These are phyloP conservation scores for Eristalis tenax DNA, from an alignment of 2,888 invertebrate species.

Conservation along the genomic window DNA sequence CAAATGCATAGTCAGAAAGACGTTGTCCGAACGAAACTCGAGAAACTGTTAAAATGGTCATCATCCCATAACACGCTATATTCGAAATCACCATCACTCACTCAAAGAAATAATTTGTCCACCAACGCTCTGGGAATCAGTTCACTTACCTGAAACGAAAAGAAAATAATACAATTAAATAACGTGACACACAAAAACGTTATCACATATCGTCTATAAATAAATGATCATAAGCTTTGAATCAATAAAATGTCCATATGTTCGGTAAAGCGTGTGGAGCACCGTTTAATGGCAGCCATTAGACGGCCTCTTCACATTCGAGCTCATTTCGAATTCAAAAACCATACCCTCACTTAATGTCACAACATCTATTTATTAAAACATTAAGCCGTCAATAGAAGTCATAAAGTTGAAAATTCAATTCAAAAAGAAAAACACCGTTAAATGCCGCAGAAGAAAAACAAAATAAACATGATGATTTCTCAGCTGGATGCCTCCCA, in stretches of 20 bases:
- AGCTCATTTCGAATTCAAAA: constrained; percentile 57
- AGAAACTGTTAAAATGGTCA: too few relatives aligned
- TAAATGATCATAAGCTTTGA: constrained; percentile 21
- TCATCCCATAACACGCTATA: background rate
- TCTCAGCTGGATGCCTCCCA: constrained; percentile 14
- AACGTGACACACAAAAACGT: constrained; percentile 1
- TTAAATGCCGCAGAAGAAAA: background rate
- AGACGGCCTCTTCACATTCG: background rate
- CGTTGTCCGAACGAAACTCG: too few relatives aligned
- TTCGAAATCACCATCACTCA: background rate
- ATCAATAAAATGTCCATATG: background rate
- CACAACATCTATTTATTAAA: constrained; percentile 51
- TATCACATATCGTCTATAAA: background rate
- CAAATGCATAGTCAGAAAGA: too few relatives aligned
- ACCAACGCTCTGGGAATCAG: background rate
- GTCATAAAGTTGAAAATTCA: constrained; percentile 33
- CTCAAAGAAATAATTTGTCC: background rate
- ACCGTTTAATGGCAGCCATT: background rate
- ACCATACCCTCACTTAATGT: constrained; percentile 42
- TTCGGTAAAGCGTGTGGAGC: background rate
- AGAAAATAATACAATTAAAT: constrained; percentile 10
- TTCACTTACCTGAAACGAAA: constrained; percentile 55
- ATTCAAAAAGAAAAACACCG: constrained; percentile 18
- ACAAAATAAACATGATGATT: background rate
- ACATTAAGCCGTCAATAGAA: constrained; percentile 58